Conservation (phyloP, 1,140 invertebrate genomes). For the Mamestra configurata region DNA sequence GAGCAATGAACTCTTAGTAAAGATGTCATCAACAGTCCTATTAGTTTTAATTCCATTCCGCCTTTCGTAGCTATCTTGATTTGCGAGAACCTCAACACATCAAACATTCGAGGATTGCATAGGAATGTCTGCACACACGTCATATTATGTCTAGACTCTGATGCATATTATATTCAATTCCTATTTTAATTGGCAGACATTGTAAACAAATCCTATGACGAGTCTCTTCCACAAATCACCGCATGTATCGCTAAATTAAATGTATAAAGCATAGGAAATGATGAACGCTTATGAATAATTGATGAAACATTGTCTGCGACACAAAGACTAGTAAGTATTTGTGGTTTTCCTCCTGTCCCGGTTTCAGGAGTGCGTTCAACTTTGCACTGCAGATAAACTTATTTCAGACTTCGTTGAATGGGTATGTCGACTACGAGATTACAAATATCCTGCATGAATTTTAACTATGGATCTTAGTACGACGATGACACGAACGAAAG, state of each 20-base stretch:
- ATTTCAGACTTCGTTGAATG: neutral
- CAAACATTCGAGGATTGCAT: neutral
- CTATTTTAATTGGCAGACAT: conserved; percentile 15
- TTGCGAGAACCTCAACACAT: neutral
- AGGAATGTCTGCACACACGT: neutral
- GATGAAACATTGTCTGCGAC: conserved; percentile 47
- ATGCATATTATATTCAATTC: neutral
- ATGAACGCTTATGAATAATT: conserved; percentile 50
- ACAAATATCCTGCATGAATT: neutral
- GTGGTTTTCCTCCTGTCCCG: conserved; percentile 49
- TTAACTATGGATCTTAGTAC: too few species aligned
- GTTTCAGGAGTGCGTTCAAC: conserved; percentile 49
- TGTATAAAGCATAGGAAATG: conserved; percentile 33
- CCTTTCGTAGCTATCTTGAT: neutral
- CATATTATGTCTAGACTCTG: conserved; percentile 5
- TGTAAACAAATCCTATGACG: conserved; percentile 29
- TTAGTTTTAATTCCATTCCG: neutral
- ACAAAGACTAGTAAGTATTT: conserved; percentile 45
- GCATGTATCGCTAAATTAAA: conserved; percentile 37
- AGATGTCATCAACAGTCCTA: neutral
- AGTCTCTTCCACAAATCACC: conserved; percentile 18
- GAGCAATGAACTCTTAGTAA: neutral
- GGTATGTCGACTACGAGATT: too few species aligned
- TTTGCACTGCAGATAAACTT: conserved; percentile 19
- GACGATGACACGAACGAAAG: too few species aligned